Evolutionary conservation across 2,888 invertebrate genomes (phyloP).

Genomic region (Hemaris fuciformis): DNA sequence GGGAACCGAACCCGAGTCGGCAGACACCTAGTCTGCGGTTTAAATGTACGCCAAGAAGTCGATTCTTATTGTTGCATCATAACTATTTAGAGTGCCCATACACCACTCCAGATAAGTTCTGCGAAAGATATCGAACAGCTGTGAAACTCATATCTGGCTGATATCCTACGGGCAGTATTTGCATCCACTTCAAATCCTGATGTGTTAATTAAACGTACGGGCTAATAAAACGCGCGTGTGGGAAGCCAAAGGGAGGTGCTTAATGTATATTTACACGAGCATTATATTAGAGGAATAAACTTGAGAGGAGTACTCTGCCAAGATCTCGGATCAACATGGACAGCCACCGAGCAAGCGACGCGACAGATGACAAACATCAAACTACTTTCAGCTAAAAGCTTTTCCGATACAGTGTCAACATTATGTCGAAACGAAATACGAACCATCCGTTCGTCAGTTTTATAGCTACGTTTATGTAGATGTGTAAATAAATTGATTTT

Average conservation of each 20-base stretch:
- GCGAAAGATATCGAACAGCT: constrained; percentile 42
- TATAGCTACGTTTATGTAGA: not conserved
- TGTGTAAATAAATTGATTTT: not conserved
- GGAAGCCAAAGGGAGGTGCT: constrained; percentile 39
- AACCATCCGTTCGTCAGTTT: not conserved
- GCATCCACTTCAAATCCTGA: constrained; percentile 42
- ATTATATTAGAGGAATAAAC: constrained; percentile 68
- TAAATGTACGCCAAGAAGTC: constrained; percentile 40
- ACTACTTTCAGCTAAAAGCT: constrained; percentile 50
- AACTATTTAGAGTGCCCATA: constrained; percentile 31
- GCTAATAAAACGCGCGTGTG: constrained; percentile 50
- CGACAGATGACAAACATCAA: constrained; percentile 57
- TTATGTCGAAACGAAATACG: constrained; percentile 10
- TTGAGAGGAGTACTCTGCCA: constrained; percentile 52
- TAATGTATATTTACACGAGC: constrained; percentile 61
- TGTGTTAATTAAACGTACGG: constrained; percentile 65
- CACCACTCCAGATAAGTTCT: constrained; percentile 37
- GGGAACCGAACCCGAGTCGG: constrained; percentile 45
- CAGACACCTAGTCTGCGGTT: constrained; percentile 48
- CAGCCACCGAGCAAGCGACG: constrained; percentile 27
- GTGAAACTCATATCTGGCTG: constrained; percentile 29
- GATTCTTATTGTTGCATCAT: constrained; percentile 35
- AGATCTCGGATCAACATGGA: constrained; percentile 15
- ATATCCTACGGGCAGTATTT: constrained; percentile 34
- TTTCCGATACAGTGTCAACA: constrained; percentile 25